These are phyloP conservation scores for Aphodius granarius DNA, from an alignment of 2,888 invertebrate species.

Conservation along the genomic window DNA sequence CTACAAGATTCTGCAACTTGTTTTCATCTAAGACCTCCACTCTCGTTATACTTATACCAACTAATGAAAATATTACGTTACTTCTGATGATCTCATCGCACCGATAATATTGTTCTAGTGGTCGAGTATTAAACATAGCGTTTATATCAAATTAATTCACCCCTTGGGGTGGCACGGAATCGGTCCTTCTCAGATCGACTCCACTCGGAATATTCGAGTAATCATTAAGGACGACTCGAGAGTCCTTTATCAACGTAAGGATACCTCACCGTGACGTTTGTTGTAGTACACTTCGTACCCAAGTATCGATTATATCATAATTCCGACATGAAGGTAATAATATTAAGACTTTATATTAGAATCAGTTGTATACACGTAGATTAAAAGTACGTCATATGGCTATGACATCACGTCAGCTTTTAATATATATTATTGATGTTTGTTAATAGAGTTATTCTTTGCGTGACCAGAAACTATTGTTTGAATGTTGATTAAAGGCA, in stretches of 20 bases:
- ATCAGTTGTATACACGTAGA: no score
- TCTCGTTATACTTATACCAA: neutral
- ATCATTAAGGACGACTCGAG: slow-evolving; percentile 7
- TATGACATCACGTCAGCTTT: no score
- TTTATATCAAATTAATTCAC: neutral
- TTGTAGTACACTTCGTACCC: slow-evolving; percentile 1
- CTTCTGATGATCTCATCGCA: neutral
- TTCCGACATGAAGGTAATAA: neutral
- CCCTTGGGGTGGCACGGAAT: neutral
- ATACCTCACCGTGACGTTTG: slow-evolving; percentile 11
- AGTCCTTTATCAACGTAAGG: slow-evolving; percentile 10
- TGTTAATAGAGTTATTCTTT: neutral
- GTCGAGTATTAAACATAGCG: neutral
- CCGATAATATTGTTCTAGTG: neutral
- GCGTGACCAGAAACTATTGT: neutral
- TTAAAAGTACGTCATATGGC: no score
- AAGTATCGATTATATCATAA: neutral
- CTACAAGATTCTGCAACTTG: no score
- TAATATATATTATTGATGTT: no score
- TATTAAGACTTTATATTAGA: no score
- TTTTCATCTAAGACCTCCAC: neutral
- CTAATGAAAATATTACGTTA: neutral
- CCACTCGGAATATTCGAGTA: slow-evolving; percentile 11
- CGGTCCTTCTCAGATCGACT: neutral
- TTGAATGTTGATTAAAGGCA: neutral